Evolutionary conservation across 2,113 vertebrate genomes (phyloP).

Genomic region (Psephotus haematonotus): DNA sequence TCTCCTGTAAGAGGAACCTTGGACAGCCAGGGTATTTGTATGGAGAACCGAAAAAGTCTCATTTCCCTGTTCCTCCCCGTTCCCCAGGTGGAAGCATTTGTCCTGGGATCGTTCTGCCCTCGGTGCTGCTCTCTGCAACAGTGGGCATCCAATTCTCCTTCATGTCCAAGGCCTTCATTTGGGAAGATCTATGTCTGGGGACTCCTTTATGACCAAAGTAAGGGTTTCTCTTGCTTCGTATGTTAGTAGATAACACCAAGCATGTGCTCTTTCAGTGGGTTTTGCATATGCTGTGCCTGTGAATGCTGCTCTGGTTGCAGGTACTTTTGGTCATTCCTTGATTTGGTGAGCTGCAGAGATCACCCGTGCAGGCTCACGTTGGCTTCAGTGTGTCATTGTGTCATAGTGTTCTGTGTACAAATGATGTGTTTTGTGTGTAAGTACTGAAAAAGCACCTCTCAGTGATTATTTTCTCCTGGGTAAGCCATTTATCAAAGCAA

Average conservation of each 20-base stretch:
- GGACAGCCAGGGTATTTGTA: background rate
- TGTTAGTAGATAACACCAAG: background rate
- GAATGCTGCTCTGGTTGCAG: rapidly evolving
- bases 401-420: rapidly evolving
- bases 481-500: background rate
- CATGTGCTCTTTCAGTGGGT: rapidly evolving
- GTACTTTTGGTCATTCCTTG: background rate
- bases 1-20: background rate
- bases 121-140: background rate
- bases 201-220: background rate
- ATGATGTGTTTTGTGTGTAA: background rate
- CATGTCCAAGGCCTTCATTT: background rate
- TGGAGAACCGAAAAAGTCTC: too few relatives aligned
- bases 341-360: rapidly evolving
- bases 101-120: background rate
- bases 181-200: background rate
- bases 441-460: background rate
- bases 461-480: rapidly evolving
- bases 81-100: background rate
- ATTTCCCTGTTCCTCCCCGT: rapidly evolving
- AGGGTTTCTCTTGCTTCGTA: rapidly evolving
- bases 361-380: rapidly evolving
- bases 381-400: rapidly evolving
- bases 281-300: rapidly evolving
- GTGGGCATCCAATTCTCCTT: background rate